Evolutionary conservation across 2,113 vertebrate genomes (phyloP), one percentile per base, ranked within the genome.

Genomic region (Cynocephalus volans): DNA sequence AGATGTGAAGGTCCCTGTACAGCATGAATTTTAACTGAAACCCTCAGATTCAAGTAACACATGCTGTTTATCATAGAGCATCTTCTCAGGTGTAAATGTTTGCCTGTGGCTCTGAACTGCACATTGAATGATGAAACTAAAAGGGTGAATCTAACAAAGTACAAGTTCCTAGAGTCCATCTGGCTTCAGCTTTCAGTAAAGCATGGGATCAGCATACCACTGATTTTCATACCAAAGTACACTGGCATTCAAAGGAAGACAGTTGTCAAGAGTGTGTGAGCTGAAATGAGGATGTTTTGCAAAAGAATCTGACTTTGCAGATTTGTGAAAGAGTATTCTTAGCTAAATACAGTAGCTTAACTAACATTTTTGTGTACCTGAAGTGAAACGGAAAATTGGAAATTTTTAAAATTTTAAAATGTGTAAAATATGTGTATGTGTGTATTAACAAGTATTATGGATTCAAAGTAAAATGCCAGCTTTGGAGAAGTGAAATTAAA

Each of bases 11-110:
- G 28, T 45, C 50, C 72, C 17, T 58, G 17, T 4, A 24, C 6
- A 56, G 69, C 21, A 36, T 60, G 28, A 33, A 70, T 96, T 86
- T 75, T 56, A 23, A 86, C 70, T 72, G 50, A 92, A 86, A 92
- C 79, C 85, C 54, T 58, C 36, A 90, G 73, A 72, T 26, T 81
- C 79, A 65, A 52, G 28, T 36, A 75, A 50, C 60, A 88, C 82
- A 85, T 62, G 36, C 58, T 58, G 80, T 91, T 93, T 83, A 87
- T 89, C 75, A 70, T 41, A 92, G 67, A 75, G 69, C 70, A 69
- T 5, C 50, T 75, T 75, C 79, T 88, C n/a, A 24, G 48, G 54
- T 95, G 67, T 93, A 83, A 97, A 88, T 90, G 62, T 89, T 85
- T 82, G 50, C 64, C 84, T 95, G 26, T 50, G 73, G 52, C 67